These are phyloP conservation scores for Matsumyia berberina DNA, from an alignment of 2,888 invertebrate species.

Conservation along the genomic window DNA sequence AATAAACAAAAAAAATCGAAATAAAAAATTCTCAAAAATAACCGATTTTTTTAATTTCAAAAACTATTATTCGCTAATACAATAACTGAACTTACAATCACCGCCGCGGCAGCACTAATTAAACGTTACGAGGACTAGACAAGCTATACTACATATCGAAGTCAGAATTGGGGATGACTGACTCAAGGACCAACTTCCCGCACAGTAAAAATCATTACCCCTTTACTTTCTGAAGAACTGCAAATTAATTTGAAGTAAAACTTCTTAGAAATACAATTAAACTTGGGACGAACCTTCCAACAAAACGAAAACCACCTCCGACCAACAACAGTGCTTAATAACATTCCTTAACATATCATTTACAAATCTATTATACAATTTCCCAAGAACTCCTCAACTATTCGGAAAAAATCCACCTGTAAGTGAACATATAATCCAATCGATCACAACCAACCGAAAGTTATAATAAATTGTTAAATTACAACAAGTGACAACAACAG, in stretches of 20 bases:
- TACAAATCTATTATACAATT: conserved; percentile 15
- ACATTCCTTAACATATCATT: conserved; percentile 37
- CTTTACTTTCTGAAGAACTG: too few species aligned
- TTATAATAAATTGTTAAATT: conserved; percentile 51
- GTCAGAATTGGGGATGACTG: too few species aligned
- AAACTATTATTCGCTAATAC: too few species aligned
- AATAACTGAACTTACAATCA: too few species aligned
- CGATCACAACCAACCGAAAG: conserved; percentile 44
- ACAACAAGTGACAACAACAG: conserved; percentile 41
- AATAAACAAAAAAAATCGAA: too few species aligned
- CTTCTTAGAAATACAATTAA: conserved; percentile 37
- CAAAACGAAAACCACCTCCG: conserved; percentile 10
- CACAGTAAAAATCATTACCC: too few species aligned
- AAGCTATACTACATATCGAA: too few species aligned
- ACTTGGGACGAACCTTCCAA: conserved; percentile 7
- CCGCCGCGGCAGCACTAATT: too few species aligned
- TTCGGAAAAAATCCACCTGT: not conserved
- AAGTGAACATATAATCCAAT: conserved; percentile 52
- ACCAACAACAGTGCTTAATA: conserved; percentile 2
- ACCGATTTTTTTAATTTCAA: too few species aligned
- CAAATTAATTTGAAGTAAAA: not conserved
- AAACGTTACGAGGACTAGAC: too few species aligned
- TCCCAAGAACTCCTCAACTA: conserved; percentile 31
- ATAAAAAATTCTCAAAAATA: too few species aligned
- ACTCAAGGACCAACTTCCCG: too few species aligned